Evolutionary conservation across 2,113 vertebrate genomes (phyloP), one percentile per base, ranked within the genome.

Genomic region (Podarcis muralis): DNA sequence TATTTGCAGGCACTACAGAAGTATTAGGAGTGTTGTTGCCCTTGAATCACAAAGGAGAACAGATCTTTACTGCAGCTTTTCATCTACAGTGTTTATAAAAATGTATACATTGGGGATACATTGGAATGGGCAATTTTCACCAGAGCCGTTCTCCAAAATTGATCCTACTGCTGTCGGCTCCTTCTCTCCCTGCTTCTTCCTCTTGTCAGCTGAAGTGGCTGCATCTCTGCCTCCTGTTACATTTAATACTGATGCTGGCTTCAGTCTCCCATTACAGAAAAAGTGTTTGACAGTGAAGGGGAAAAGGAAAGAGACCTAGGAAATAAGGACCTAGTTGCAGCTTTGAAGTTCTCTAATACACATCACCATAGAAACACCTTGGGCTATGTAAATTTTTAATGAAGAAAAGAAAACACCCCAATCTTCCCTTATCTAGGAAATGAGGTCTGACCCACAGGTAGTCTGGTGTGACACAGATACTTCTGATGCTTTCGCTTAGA

Each of bases 401-500:
- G 83, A 93, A 88, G 92, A 95, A 86, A 62, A 94, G 89, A 87
- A 53, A 53, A 53, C 9, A 16, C n/a, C 57, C 69, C 12, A 75
- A 92, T 93, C 87, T 96, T 88, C 92, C 90, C 87, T 89, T 68
- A 93, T 95, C 93, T 94, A 93, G 92, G 83, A 35, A 90, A 91
- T 86, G 91, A 95, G 85, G 91, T 94, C 91, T 96, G 95, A 93
- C 93, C 92, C 91, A 91, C 71, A 88, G 91, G 90, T 94, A 91
- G 91, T 83, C 85, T 82, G 88, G 89, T 90, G 72, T 86, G 88
- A 79, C 85, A 89, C 88, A 90, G 80, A 92, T 89, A 92, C 94
- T 89, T 90, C 93, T 65, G 90, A 68, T 83, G 86, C 91, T 85
- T 85, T 91, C 83, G 40, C 27, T 30, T 6, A 94, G 92, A 90